These are phyloP conservation scores for Lasiurus cinereus DNA, from an alignment of 2,113 vertebrate genomes.

Conservation along the genomic window DNA sequence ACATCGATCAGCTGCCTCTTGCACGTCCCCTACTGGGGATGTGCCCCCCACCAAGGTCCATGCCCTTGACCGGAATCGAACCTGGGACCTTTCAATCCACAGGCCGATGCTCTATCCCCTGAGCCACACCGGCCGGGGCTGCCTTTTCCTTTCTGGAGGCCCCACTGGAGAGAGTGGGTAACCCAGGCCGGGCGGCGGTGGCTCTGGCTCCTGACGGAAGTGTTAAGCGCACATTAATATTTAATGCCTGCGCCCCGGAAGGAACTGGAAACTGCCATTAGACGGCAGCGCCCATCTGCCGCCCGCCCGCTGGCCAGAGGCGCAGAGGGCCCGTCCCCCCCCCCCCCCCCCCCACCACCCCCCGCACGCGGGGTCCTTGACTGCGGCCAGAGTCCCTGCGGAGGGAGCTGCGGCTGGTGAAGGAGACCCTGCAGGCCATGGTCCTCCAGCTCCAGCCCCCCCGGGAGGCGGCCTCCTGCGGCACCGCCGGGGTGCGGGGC, in stretches of 20 bases:
- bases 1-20: too few relatives aligned
- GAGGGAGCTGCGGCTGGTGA: slow-evolving; percentile 92
- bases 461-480: slow-evolving; percentile 89
- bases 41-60: too few relatives aligned
- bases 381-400: slow-evolving; percentile 90
- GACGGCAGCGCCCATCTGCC: slow-evolving; percentile 89
- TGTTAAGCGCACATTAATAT: slow-evolving; percentile 90
- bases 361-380: slow-evolving; percentile 90
- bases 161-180: slow-evolving; percentile 43
- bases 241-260: slow-evolving; percentile 91
- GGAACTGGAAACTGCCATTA: slow-evolving; percentile 89
- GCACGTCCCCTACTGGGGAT: too few relatives aligned
- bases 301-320: slow-evolving; percentile 75
- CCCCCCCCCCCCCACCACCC: too few relatives aligned
- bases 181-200: slow-evolving; percentile 58
- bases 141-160: neutral
- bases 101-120: too few relatives aligned
- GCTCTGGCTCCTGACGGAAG: slow-evolving; percentile 21
- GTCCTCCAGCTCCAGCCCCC: slow-evolving; percentile 90
- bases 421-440: slow-evolving; percentile 89
- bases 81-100: too few relatives aligned
- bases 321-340: slow-evolving; percentile 82
- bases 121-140: too few relatives aligned
- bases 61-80: too few relatives aligned
- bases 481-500: slow-evolving; percentile 89